Conservation (phyloP, 2,888 invertebrate species). For the Matsumyia berberina region DNA sequence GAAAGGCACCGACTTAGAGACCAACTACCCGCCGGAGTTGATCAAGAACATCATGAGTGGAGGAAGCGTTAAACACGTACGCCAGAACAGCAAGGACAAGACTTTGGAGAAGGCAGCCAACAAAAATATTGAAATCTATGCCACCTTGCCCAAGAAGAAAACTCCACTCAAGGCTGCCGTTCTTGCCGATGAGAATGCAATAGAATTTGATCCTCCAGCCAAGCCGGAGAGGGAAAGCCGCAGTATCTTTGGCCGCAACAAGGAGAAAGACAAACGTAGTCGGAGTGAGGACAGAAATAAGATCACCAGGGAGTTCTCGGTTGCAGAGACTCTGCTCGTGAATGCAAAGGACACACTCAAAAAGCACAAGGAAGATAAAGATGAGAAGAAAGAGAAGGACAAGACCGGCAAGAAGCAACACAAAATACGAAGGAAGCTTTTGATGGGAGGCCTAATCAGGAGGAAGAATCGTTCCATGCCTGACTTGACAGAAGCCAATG, state of each 20-base stretch:
- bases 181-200: constrained; percentile 86
- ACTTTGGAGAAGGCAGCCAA: constrained; percentile 85
- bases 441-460: constrained; percentile 95
- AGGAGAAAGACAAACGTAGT: constrained; percentile 91
- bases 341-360: constrained; percentile 85
- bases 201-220: constrained; percentile 87
- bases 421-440: constrained; percentile 92
- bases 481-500: constrained; percentile 92
- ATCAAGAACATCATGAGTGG: constrained; percentile 89
- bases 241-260: constrained; percentile 89
- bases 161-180: constrained; percentile 86
- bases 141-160: constrained; percentile 95
- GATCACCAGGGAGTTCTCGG: constrained; percentile 89
- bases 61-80: constrained; percentile 89
- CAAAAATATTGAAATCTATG: constrained; percentile 94
- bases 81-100: constrained; percentile 89
- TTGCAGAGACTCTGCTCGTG: constrained; percentile 86
- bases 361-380: constrained; percentile 86
- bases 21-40: constrained; percentile 85
- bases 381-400: constrained; percentile 88
- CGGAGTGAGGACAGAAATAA: constrained; percentile 94
- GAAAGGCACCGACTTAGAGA: constrained; percentile 85
- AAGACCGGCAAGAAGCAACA: constrained; percentile 94
- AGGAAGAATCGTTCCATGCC: constrained; percentile 96
- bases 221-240: constrained; percentile 89